A percentile compares a stretch with the other conserved stretches of the same genome.
Conservation (phyloP, 2,113 vertebrate genomes). For the Lycaon pictus region DNA sequence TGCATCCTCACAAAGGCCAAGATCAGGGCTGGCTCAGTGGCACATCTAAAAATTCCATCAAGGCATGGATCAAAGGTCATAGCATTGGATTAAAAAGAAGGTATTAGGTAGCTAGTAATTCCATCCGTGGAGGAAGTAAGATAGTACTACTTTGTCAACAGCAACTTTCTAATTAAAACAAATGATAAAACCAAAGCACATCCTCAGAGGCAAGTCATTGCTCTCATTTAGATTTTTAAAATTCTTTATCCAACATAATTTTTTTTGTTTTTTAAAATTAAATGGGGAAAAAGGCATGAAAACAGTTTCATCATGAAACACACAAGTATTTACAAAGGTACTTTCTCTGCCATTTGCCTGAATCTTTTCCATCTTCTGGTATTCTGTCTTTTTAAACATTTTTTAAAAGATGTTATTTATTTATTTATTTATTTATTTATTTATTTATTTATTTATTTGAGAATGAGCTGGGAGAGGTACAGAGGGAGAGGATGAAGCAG, state of each 20-base stretch:
- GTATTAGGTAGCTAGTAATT: neutral
- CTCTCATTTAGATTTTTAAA: constrained; percentile 47
- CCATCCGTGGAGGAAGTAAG: neutral
- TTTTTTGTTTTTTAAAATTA: constrained; percentile 58
- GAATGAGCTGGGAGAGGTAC: too few relatives aligned
- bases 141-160: neutral
- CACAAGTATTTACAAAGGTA: neutral
- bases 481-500: too few relatives aligned
- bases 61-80: neutral
- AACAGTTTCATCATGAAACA: neutral
- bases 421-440: too few relatives aligned
- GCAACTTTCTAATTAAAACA: constrained; percentile 29
- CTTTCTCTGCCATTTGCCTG: neutral
- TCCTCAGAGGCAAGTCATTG: neutral
- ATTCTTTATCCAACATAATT: constrained; percentile 12
- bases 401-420: too few relatives aligned
- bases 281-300: neutral
- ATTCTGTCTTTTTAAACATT: neutral
- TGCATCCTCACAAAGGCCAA: neutral
- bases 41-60: neutral
- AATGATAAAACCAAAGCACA: constrained; percentile 7
- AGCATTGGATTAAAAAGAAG: neutral
- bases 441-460: too few relatives aligned
- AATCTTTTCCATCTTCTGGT: neutral
- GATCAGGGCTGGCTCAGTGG: neutral